Evolutionary conservation across 92 coral and sea anemone genomes (phyloP), one percentile per base, ranked within the genome.

Genomic region (Paramuricea clavata): DNA sequence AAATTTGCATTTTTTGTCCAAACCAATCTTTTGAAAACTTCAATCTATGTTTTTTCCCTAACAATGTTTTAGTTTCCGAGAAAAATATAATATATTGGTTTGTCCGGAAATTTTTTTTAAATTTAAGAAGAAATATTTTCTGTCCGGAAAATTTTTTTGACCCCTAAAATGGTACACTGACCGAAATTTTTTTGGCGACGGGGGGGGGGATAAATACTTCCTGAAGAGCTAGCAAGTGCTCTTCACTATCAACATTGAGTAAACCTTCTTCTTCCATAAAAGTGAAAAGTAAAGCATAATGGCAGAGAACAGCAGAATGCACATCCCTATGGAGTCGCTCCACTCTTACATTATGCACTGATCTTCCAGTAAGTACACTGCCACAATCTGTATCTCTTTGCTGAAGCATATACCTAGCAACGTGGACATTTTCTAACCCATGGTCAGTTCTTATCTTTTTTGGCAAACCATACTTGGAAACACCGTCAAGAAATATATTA

Each of bases 311-410:
- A 49, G 82, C 86, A n/a, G 86, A 74, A 50, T 68, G 69, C 27
- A 76, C 81, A 62, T 85, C 89, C 10, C 92, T 25, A 85, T 88
- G 61, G 23, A 89, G 85, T 36, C 89, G 61, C 47, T 89, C 92
- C 21, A 85, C 76, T 39, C 76, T 30, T n/a, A 69, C 43, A 31
- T 69, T 69, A 31, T 69, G 82, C 2, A 77, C 82, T 19, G 82
- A 77, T 50, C 69, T 47, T 19, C 82, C 82, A n/a, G 82, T 77
- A 19, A 76, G 61, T 13, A 77, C 67, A 27, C 82, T 77, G 26
- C 82, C 82, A 49, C 82, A 49, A 19, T 52, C 31, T 36, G 65
- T 33, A 2, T 69, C 82, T 59, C 82, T 49, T 12, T 77, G 68
- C 44, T 77, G 65, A 19, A 77, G 67, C 82, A 77, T 77, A 28